Conservation (phyloP, 2,797 vertebrate genomes). For the Tapirus indicus region DNA sequence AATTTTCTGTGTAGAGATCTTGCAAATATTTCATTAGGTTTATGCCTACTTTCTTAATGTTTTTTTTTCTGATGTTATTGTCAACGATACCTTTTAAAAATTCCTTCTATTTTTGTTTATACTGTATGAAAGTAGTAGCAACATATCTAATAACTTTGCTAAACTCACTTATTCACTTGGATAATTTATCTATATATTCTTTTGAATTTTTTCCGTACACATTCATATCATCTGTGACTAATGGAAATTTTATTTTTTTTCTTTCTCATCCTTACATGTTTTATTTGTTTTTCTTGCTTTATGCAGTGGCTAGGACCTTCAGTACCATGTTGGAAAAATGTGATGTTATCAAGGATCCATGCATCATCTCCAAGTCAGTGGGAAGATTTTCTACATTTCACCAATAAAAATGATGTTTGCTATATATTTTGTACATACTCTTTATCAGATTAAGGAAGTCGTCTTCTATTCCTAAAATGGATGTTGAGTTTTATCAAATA, state of each 20-base stretch:
- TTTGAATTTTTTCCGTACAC: not conserved
- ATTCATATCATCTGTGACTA: too few relatives aligned
- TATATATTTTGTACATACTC: not conserved
- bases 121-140: not conserved
- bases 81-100: not conserved
- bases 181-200: not conserved
- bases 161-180: not conserved
- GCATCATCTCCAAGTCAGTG: not conserved
- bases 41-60: not conserved
- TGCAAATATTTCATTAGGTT: not conserved
- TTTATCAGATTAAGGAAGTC: not conserved
- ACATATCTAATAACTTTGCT: not conserved
- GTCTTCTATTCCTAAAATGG: not conserved
- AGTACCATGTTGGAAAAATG: not conserved
- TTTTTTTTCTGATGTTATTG: not conserved
- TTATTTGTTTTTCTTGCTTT: not conserved
- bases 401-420: too few relatives aligned
- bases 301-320: too few relatives aligned
- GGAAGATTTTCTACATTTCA: not conserved
- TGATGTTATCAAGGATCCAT: too few relatives aligned
- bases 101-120: not conserved
- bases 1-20: not conserved
- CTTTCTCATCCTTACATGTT: not conserved
- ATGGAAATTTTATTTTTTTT: not conserved
- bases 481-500: not conserved